These are phyloP conservation scores for Drosophila rubida DNA, from an alignment of 2,888 invertebrate genomes.

Conservation along the genomic window DNA sequence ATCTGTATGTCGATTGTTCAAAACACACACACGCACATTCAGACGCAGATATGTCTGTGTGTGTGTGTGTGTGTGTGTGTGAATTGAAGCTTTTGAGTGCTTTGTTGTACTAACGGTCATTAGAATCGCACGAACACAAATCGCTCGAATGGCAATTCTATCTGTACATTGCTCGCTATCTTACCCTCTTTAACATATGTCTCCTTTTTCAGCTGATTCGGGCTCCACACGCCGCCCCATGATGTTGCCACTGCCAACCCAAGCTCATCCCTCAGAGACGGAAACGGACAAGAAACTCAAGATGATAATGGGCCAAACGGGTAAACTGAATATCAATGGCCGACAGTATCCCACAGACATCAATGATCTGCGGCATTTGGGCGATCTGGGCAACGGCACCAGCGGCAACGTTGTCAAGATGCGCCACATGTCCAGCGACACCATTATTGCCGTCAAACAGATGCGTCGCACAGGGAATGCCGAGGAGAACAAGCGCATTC, in stretches of 20 bases:
- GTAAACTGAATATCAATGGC: constrained; percentile 93
- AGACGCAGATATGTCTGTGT: no score
- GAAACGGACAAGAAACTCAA: constrained; percentile 94
- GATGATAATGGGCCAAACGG: constrained; percentile 97
- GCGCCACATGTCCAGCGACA: constrained; percentile 93
- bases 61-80: not conserved
- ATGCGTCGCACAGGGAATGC: constrained; percentile 98
- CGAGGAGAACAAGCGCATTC: constrained; percentile 98
- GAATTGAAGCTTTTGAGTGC: constrained; percentile 3
- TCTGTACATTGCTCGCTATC: constrained; percentile 21
- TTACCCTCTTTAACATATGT: constrained; percentile 13
- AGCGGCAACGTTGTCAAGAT: constrained; percentile 99
- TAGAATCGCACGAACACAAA: constrained; percentile 18
- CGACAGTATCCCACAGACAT: constrained; percentile 92
- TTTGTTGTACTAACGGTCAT: constrained; percentile 48
- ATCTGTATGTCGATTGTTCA: not conserved
- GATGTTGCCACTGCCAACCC: constrained; percentile 87
- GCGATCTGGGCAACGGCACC: constrained; percentile 96
- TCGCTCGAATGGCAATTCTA: constrained; percentile 21
- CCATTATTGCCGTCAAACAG: constrained; percentile 98
- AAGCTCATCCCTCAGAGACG: constrained; percentile 88
- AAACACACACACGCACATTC: no score
- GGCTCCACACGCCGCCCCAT: constrained; percentile 86
- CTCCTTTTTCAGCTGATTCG: constrained; percentile 77
- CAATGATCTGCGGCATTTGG: constrained; percentile 93